Evolutionary conservation across 2,888 invertebrate genomes (phyloP), one percentile per base, ranked within the genome.

Genomic region (Lasioglossum villosulum): DNA sequence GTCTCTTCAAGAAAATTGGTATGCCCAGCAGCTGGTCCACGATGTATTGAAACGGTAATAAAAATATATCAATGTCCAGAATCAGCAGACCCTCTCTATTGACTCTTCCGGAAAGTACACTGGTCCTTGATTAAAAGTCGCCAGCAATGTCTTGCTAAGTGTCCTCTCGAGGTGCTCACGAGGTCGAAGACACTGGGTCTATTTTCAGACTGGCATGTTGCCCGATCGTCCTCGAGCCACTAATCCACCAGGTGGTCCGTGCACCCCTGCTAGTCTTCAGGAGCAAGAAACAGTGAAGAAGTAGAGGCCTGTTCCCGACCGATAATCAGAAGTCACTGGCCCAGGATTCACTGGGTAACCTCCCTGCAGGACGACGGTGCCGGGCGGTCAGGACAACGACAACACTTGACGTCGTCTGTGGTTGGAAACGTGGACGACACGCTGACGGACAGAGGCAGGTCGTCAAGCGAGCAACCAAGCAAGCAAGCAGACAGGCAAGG

Each of bases 331-430:
- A 68, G 68, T 68, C 68, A 68, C 68, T 68, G 19, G 68, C 37
- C n/a, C 68, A 68, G 68, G 37, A 10, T 34, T 68, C 37, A 23
- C 34, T 23, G 23, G 68, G 10, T 23, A 68, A 16, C 30, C 6
- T 63, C 27, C n/a, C 56, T 12, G 70, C 45, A 37, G 34, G n/a
- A 63, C 34, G 42, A 56, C 42, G 10, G 66, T 59, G 75, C 72
- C 72, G 78, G 75, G 59, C 56, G 68, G 63, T 68, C 52, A 42
- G 30, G 30, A 39, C 12, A 70, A 70, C 70, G 70, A 70, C 34
- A 75, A 75, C 75, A 78, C 79, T 73, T 75, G 66, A 56, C n/a
- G 70, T 70, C 12, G 70, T 39, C 48, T 34, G 48, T 37, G 83
- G 63, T 14, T 30, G 70, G 37, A 66, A 73, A 73, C 73, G 42